Evolutionary conservation across 2,888 invertebrate genomes (phyloP), one percentile per base, ranked within the genome.

Genomic region (Drosophila parthenogenetica): DNA sequence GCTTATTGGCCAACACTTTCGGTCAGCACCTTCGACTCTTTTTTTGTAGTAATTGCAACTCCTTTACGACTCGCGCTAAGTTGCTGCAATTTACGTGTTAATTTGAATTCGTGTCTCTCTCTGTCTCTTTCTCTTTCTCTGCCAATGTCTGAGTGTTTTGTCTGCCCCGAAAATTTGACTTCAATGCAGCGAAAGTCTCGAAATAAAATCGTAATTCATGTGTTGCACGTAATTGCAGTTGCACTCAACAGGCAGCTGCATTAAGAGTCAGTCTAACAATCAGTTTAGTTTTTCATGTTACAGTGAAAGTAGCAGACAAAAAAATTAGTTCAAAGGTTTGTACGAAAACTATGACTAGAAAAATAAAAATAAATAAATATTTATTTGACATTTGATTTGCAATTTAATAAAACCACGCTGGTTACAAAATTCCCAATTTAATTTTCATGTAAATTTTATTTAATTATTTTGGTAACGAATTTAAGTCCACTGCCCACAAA

Each of bases 31-130:
- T 50, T 25, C 29, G 7, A 14, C n/a, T 19, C 37, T 13, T 22
- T 14, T 39, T 39, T 29, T 29, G 29, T 29, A 8, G 29, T 48
- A 22, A 2, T 16, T 35, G 71, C 71, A 69, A 48, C 60, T 54
- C 48, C 61, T 43, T 22, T 62, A 54, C 69, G 51, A 69, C 55
- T 77, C 81, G 85, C 85, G 83, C 79, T 83, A 85, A 85, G 65
- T 82, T 70, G 82, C 75, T 58, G 85, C 83, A 83, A 83, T 83
- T 83, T 83, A 83, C 83, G 87, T 83, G 87, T 83, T 83, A 87
- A 83, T 83, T 83, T 83, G 63, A 69, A 87, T 66, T 83, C 83
- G 87, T 87, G 83, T 79, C 79, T 81, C 29, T 29, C 29, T 29
- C 25, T 19, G 2, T 19, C 19, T 19, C 19, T 19, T 3, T 19